These are phyloP conservation scores for Neodiprion lecontei DNA, from an alignment of 1,140 invertebrate genomes.

Conservation along the genomic window DNA sequence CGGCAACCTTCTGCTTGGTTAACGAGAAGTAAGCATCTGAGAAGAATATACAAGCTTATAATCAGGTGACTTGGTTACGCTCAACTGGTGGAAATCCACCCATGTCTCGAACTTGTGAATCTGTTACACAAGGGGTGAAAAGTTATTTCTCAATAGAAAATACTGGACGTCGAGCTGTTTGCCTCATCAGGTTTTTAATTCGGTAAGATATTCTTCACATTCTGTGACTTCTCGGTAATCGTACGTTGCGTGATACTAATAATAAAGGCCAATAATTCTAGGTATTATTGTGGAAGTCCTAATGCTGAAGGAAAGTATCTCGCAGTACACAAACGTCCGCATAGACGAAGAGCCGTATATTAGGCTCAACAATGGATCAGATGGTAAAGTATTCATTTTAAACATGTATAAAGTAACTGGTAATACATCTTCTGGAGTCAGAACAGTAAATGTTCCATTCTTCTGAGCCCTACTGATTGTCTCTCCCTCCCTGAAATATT, in stretches of 20 bases:
- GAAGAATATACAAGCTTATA: not conserved
- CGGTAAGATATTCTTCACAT: not conserved
- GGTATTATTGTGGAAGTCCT: constrained; percentile 56
- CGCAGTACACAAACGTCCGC: constrained; percentile 52
- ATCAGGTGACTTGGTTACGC: not conserved
- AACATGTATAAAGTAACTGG: not conserved
- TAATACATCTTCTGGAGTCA: not conserved
- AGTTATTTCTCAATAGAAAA: not conserved
- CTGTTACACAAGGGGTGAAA: not conserved
- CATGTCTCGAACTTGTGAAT: not conserved
- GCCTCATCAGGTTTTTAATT: not conserved
- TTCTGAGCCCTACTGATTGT: too few species aligned
- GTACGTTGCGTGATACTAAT: not conserved
- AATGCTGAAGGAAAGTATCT: constrained; percentile 61
- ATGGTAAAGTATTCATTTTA: constrained; percentile 37
- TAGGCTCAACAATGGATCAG: constrained; percentile 57
- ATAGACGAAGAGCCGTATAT: constrained; percentile 59
- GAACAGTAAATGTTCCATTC: too few species aligned
- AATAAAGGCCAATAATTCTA: constrained; percentile 22
- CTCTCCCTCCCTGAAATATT: too few species aligned
- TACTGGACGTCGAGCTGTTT: not conserved
- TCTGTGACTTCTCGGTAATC: not conserved
- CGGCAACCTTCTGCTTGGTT: not conserved
- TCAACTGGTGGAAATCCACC: not conserved
- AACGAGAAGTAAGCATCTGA: not conserved